These are phyloP conservation scores for Lysandra bellargus DNA, from an alignment of 2,888 invertebrate genomes.

Conservation along the genomic window DNA sequence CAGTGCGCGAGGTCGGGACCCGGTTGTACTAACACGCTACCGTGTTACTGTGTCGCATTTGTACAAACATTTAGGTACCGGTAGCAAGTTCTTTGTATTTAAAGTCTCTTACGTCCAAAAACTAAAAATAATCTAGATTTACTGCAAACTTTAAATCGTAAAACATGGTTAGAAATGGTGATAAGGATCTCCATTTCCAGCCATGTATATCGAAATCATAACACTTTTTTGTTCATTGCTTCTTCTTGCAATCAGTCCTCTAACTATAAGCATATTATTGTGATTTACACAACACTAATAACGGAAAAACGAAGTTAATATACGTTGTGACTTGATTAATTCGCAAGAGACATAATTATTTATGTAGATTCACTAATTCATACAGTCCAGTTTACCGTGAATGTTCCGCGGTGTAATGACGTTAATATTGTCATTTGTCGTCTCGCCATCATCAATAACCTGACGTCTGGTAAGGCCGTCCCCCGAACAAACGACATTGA, in stretches of 20 bases:
- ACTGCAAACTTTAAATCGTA: no score
- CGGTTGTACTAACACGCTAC: neutral
- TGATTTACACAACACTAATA: neutral
- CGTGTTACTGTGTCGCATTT: neutral
- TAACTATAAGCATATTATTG: no score
- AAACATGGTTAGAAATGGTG: no score
- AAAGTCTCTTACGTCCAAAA: no score
- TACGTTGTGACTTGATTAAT: neutral
- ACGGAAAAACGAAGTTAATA: neutral
- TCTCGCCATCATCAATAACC: neutral
- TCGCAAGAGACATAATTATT: neutral
- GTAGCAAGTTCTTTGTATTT: neutral
- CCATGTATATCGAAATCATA: no score
- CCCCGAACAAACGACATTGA: no score
- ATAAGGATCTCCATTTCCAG: no score
- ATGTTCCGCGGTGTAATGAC: neutral
- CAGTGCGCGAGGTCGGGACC: neutral
- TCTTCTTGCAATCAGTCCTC: no score
- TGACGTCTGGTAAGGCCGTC: no score
- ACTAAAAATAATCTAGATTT: no score
- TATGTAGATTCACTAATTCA: neutral
- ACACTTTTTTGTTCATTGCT: no score
- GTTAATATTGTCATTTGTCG: neutral
- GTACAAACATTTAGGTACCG: neutral
- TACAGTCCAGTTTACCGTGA: neutral